A percentile compares a stretch with the other conserved stretches of the same genome.
Evolutionary conservation across 2,113 vertebrate species (phyloP).

Genomic region (Nycticorax nycticorax): DNA sequence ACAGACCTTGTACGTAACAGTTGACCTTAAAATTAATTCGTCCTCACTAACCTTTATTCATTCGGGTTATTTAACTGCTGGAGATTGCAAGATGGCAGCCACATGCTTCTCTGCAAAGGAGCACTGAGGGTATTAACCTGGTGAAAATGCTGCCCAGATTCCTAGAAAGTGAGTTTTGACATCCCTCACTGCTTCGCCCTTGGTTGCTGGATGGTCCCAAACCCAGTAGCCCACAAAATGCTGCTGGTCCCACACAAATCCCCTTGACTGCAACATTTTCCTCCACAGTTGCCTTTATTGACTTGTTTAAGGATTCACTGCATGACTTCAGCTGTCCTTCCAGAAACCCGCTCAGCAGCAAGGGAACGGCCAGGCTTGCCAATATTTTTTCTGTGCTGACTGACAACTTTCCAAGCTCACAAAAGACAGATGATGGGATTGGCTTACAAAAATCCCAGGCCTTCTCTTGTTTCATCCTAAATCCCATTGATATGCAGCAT

Average conservation of each 20-base stretch:
- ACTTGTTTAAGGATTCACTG: not conserved
- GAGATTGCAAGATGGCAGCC: not conserved
- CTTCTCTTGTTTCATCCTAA: not conserved
- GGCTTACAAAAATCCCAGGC: slow-evolving; percentile 1
- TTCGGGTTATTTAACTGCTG: not conserved
- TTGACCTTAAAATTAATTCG: not conserved
- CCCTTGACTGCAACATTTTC: not conserved
- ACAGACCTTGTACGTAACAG: not conserved
- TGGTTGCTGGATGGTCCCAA: not conserved
- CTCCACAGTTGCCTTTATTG: not conserved
- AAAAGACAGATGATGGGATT: not conserved
- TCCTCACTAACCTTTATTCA: not conserved
- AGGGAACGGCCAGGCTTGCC: not conserved
- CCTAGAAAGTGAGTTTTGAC: not conserved
- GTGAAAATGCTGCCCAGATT: not conserved
- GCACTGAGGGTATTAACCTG: too few relatives aligned
- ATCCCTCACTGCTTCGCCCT: not conserved
- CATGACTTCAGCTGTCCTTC: not conserved
- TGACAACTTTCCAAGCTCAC: slow-evolving; percentile 23
- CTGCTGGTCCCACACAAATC: not conserved
- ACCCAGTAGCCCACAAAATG: not conserved
- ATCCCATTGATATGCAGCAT: not conserved
- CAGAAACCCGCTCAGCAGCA: not conserved
- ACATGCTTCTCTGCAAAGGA: not conserved
- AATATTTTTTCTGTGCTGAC: not conserved